Conservation (phyloP, 92 coral and sea anemone genomes). For the Umimayanthus chanpuru region DNA sequence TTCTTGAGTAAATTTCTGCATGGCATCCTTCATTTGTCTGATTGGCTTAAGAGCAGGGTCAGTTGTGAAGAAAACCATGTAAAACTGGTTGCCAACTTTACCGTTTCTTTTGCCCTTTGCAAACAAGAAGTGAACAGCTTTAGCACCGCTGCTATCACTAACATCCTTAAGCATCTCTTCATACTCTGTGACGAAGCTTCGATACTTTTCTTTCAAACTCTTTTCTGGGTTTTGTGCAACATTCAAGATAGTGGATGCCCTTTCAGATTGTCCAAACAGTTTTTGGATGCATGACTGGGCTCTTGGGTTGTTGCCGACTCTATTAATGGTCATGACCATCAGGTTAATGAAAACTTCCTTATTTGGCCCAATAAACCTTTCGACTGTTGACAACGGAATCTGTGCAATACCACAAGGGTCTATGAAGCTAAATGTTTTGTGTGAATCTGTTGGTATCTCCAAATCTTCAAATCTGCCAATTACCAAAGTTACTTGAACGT, state of each 20-base stretch:
- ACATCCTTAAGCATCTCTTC: background rate
- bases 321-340: slow-evolving; percentile 4
- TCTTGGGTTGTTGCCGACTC: background rate
- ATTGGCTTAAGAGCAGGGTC: background rate
- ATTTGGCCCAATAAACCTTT: background rate
- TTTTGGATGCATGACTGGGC: background rate
- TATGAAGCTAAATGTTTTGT: slow-evolving; percentile 8
- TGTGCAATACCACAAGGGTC: slow-evolving; percentile 32
- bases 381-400: background rate
- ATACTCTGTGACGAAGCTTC: background rate
- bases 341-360: slow-evolving; percentile 14
- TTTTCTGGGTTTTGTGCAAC: background rate
- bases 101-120: background rate
- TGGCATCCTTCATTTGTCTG: background rate
- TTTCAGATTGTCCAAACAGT: slow-evolving; percentile 11
- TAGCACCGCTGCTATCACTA: background rate
- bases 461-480: slow-evolving; percentile 8
- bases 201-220: background rate
- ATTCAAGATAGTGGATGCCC: background rate
- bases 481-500: slow-evolving; percentile 8
- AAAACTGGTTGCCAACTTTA: background rate
- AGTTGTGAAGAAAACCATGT: slow-evolving; percentile 25
- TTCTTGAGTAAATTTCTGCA: background rate
- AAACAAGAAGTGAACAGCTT: slow-evolving; percentile 14
- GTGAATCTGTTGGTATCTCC: background rate